Evolutionary conservation across 1,140 invertebrate genomes (phyloP), one percentile per base, ranked within the genome.

Genomic region (Probaryconus sp.): DNA sequence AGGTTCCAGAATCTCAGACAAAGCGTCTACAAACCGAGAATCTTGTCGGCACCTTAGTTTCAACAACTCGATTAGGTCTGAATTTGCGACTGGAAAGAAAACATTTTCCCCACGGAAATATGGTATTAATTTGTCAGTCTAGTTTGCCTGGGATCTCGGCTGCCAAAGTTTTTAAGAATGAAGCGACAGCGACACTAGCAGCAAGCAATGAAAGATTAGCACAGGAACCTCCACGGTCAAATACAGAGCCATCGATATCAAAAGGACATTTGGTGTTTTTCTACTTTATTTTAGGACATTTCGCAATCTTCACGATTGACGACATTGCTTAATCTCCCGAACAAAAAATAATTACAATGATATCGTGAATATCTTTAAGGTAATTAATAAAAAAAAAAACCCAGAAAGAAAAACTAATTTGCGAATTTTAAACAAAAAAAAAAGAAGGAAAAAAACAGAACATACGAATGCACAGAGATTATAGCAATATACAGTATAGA

Each of bases 201-300:
- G 82, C 81, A 24, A 86, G 78, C 48, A 87, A 84, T 26, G 79
- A 86, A 42, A 79, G 79, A 68, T 79, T 87, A 9, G 83, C 80
- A 1, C 85, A 86, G 50, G 82, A 84, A 56, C 83, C 80, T 0
- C 83, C 84, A 0, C 79, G 56, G 28, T 78, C 80, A 4, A 50
- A 58, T 1, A 33, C 55, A 4, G n/a, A 47, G 9, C 55, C 67
- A 14, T 61, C 58, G 7, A 63, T 9, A 37, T 42, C 42, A 11
- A 70, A 28, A 0, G 53, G 38, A 24, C 51, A 13, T 33, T 61
- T 26, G 21, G 42, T 63, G 38, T 50, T 37, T 48, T 74, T 68
- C 58, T 67, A 35, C 45, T 37, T 79, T 10, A 35, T 43, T 10
- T 43, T 70, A 13, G 67, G 61, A 43, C 21, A 61, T 16, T 20